phyloP scores from a whole-genome alignment of 2,888 invertebrate genomes.

The Schizaphis graminum region DNA sequence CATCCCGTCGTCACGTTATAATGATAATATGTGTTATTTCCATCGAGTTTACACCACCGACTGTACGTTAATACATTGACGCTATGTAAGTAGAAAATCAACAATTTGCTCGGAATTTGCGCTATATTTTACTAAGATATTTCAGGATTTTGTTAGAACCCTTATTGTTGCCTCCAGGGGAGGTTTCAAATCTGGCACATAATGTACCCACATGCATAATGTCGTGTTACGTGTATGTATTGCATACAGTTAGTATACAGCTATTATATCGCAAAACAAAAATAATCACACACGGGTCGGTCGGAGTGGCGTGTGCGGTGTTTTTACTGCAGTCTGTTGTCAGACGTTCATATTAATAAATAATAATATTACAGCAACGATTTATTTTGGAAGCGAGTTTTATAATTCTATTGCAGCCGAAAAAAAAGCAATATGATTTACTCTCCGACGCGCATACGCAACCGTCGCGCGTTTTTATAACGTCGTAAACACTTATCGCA shows the following conservation, averaged over 20 bases:
- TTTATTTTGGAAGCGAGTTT: constrained; percentile 19
- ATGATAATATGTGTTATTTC: too few species aligned
- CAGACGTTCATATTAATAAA: neutral
- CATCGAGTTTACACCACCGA: too few species aligned
- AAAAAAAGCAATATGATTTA: constrained; percentile 38
- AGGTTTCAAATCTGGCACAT: too few species aligned
- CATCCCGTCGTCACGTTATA: neutral
- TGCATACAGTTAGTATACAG: neutral
- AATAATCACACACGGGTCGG: neutral
- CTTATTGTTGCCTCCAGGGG: too few species aligned
- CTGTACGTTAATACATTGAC: too few species aligned
- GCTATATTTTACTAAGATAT: too few species aligned
- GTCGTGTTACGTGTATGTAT: neutral
- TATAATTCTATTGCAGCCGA: neutral
- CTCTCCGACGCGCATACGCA: constrained; percentile 8
- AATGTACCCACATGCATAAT: too few species aligned
- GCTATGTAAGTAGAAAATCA: too few species aligned
- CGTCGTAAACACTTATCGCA: constrained; percentile 58
- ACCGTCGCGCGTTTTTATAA: constrained; percentile 44
- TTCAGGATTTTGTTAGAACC: too few species aligned
- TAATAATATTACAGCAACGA: neutral
- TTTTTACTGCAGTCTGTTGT: constrained; percentile 18
- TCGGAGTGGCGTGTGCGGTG: neutral
- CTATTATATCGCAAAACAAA: neutral
- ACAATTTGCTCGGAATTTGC: too few species aligned